A percentile compares a stretch with the other conserved stretches of the same genome.
These are phyloP conservation scores for Octodonta nipae DNA, from an alignment of 2,888 invertebrate genomes.

Conservation along the genomic window DNA sequence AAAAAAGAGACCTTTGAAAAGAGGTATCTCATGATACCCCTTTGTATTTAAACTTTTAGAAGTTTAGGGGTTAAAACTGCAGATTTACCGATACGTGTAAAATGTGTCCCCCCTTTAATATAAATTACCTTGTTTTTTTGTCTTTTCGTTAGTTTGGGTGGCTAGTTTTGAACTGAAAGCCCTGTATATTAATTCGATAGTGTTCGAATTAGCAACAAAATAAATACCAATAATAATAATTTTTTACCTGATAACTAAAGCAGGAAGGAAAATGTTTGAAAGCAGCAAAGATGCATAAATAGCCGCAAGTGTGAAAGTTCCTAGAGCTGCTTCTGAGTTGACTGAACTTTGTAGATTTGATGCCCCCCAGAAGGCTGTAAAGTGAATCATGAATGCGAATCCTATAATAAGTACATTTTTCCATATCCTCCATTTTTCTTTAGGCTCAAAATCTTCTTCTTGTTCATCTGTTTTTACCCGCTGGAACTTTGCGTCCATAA, in stretches of 20 bases:
- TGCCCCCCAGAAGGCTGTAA: conserved; percentile 82
- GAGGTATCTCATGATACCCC: too few species aligned
- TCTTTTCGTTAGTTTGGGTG: too few species aligned
- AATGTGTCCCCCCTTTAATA: too few species aligned
- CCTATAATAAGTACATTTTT: conserved; percentile 76
- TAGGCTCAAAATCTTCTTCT: conserved; percentile 36
- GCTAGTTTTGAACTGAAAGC: too few species aligned
- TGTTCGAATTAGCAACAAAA: too few species aligned
- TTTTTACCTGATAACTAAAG: conserved; percentile 64
- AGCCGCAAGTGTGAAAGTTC: conserved; percentile 69
- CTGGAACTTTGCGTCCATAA: conserved; percentile 25
- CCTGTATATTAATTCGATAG: too few species aligned
- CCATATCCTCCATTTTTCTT: conserved; percentile 63
- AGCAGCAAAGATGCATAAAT: conserved; percentile 79
- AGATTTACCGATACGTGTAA: too few species aligned
- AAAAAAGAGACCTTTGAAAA: too few species aligned
- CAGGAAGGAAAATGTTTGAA: conserved; percentile 80
- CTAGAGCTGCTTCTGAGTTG: conserved; percentile 68
- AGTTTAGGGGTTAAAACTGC: too few species aligned
- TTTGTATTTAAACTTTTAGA: too few species aligned
- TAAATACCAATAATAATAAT: neutral
- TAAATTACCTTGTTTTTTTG: too few species aligned
- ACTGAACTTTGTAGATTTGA: conserved; percentile 75
- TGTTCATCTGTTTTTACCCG: conserved; percentile 21
- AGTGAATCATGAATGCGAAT: conserved; percentile 79